Evolutionary conservation across 2,113 vertebrate species (phyloP).

Genomic region (Entelurus aequoreus): DNA sequence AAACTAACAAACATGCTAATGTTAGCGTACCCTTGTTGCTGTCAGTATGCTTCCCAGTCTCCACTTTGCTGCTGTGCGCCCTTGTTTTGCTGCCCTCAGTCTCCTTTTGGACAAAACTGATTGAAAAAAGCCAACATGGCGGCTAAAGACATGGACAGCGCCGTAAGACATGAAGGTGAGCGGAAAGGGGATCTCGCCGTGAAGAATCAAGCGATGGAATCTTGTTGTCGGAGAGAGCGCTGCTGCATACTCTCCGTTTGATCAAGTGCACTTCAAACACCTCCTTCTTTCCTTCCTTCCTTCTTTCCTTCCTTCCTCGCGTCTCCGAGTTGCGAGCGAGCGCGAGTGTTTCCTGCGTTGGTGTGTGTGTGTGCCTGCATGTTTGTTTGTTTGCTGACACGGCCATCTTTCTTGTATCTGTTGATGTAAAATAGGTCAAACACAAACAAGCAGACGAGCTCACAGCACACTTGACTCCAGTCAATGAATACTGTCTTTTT

Average conservation of each 20-base stretch:
- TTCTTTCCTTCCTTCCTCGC: conserved; percentile 53
- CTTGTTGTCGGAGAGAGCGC: conserved; percentile 47
- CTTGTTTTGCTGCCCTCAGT: no score
- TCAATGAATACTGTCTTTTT: background rate
- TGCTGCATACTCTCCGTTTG: conserved; percentile 67
- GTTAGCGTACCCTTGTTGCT: no score
- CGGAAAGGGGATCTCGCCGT: background rate
- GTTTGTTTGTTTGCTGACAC: conserved; percentile 42
- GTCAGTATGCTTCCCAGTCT: no score
- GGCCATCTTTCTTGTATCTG: conserved; percentile 46
- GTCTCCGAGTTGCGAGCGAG: conserved; percentile 21
- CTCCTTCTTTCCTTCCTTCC: conserved; percentile 49
- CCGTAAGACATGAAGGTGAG: background rate
- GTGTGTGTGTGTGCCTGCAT: background rate
- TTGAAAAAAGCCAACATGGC: no score
- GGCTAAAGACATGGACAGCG: background rate
- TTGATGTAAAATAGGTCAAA: conserved; percentile 60
- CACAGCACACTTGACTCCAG: background rate
- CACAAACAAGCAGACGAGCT: conserved; percentile 10
- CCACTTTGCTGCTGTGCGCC: no score
- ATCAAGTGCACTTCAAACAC: conserved; percentile 69
- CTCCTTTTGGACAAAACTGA: no score
- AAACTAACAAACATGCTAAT: no score
- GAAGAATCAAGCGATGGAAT: background rate
- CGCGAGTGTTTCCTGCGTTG: background rate